These are phyloP conservation scores for Oithona nana DNA, from an alignment of 2,888 invertebrate genomes.

Conservation along the genomic window DNA sequence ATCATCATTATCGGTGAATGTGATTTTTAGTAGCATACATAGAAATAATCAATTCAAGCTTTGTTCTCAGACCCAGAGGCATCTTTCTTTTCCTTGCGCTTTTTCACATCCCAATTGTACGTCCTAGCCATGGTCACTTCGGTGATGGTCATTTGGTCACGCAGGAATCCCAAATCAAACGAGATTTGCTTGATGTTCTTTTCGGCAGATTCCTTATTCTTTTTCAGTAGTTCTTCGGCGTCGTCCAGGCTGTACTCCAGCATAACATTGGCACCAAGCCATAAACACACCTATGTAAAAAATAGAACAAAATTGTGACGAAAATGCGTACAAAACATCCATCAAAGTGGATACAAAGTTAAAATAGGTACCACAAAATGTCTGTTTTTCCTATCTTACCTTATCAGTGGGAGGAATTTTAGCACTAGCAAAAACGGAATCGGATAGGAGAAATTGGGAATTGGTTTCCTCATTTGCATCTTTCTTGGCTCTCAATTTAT, in stretches of 20 bases:
- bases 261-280: constrained; percentile 76
- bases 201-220: constrained; percentile 59
- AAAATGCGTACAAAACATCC: too few relatives aligned
- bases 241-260: constrained; percentile 75
- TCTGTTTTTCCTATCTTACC: constrained; percentile 18
- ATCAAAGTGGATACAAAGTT: too few relatives aligned
- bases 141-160: constrained; percentile 92
- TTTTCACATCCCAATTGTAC: constrained; percentile 93
- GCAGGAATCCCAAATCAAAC: constrained; percentile 77
- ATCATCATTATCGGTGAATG: too few relatives aligned
- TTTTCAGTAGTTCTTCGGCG: constrained; percentile 20
- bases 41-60: too few relatives aligned
- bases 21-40: too few relatives aligned
- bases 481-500: constrained; percentile 60
- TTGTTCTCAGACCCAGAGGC: too few relatives aligned
- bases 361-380: too few relatives aligned
- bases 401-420: constrained; percentile 69
- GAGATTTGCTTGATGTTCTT: constrained; percentile 65
- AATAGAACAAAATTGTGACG: neutral
- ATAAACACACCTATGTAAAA: constrained; percentile 46
- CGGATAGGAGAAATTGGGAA: constrained; percentile 76
- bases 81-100: constrained; percentile 40
- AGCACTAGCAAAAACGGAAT: constrained; percentile 73
- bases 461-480: constrained; percentile 45
- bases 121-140: constrained; percentile 98